A percentile compares a stretch with the other conserved stretches of the same genome.
Conservation (phyloP, 2,797 vertebrate genomes). For the Holocentrus rufus region DNA sequence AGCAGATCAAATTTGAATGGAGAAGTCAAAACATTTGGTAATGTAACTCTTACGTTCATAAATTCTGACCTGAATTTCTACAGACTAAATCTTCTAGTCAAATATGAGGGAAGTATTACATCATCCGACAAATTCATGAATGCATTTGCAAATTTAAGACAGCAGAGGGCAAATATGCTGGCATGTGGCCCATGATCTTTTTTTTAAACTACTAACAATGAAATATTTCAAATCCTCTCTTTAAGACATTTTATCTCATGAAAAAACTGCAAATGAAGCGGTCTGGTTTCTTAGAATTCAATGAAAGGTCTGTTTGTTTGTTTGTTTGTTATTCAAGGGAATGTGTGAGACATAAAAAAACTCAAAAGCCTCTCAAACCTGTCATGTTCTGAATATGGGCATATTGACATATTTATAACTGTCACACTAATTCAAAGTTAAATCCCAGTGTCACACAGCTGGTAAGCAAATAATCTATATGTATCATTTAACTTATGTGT, state of each 20-base stretch:
- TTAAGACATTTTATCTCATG: neutral
- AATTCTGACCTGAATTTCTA: neutral
- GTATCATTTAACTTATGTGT: too few species aligned
- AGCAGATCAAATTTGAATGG: neutral
- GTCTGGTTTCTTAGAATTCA: neutral
- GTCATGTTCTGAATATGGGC: neutral
- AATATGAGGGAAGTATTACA: neutral
- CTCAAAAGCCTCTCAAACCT: too few species aligned
- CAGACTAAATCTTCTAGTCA: neutral
- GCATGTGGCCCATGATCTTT: neutral
- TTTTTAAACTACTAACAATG: too few species aligned
- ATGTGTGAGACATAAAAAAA: too few species aligned
- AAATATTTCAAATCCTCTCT: neutral
- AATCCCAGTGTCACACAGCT: neutral
- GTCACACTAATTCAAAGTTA: neutral
- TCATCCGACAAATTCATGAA: conserved; percentile 8
- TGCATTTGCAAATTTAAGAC: conserved; percentile 15
- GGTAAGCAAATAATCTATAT: neutral
- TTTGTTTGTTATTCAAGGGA: neutral
- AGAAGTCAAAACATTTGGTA: neutral
- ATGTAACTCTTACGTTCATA: neutral
- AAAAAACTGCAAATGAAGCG: neutral
- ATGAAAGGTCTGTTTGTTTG: too few species aligned
- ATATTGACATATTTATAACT: neutral
- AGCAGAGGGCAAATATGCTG: conserved; percentile 10